Conservation (phyloP, 2,888 invertebrate species). For the Drosophila eohydei region DNA sequence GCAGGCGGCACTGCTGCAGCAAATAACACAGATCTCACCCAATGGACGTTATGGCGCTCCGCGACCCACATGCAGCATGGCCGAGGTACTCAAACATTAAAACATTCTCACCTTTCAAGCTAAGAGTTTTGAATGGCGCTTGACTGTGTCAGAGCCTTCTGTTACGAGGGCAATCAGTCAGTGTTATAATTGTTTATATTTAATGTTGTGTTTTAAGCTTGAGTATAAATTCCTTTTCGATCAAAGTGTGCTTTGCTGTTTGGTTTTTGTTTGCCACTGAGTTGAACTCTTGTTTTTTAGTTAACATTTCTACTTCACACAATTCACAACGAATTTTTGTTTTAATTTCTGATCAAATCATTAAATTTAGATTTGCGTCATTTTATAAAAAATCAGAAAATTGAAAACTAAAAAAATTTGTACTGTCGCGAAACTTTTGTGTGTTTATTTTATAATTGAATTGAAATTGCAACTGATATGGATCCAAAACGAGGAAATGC, state of each 20-base stretch:
- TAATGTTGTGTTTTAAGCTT: not conserved
- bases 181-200: not conserved
- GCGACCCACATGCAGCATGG: conserved; percentile 89
- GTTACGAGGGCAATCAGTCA: not conserved
- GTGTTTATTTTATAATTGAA: conserved; percentile 31
- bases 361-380: conserved; percentile 37
- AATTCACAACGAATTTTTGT: conserved; percentile 42
- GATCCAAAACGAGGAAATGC: conserved; percentile 61
- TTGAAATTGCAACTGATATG: conserved; percentile 40
- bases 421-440: conserved; percentile 26
- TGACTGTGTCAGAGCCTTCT: not conserved
- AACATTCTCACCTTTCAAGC: not conserved
- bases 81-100: conserved; percentile 86
- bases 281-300: conserved; percentile 16
- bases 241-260: conserved; percentile 39
- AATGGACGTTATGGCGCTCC: conserved; percentile 88
- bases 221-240: conserved; percentile 1
- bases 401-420: not conserved
- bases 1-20: conserved; percentile 64
- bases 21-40: conserved; percentile 84
- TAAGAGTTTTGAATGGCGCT: not conserved
- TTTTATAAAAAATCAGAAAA: conserved; percentile 16
- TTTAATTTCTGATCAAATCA: conserved; percentile 28
- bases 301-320: conserved; percentile 53
- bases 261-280: not conserved